Conservation (phyloP, 1,140 invertebrate species). For the Whitmania pigra region DNA sequence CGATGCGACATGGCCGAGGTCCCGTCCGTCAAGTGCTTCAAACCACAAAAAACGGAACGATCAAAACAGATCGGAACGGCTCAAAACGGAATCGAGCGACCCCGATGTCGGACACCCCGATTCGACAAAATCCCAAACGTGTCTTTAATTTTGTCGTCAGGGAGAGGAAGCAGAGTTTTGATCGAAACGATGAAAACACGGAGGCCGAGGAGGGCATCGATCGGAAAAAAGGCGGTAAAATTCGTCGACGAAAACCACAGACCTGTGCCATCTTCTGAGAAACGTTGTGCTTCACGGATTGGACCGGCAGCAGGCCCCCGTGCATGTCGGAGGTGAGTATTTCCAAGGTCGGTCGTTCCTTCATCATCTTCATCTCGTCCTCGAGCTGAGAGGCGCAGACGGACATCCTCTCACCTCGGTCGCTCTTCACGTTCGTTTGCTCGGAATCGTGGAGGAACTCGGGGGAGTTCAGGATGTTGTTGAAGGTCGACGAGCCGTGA, state of each 20-base stretch:
- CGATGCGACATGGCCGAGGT: too few species aligned
- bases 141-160: not conserved
- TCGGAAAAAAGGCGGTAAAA: not conserved
- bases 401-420: not conserved
- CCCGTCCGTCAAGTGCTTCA: too few species aligned
- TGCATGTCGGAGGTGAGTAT: not conserved
- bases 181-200: not conserved
- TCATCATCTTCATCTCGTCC: not conserved
- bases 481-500: not conserved
- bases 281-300: constrained; percentile 55
- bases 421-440: not conserved
- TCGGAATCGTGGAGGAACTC: not conserved
- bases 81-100: not conserved
- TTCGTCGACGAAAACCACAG: constrained; percentile 30
- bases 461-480: not conserved
- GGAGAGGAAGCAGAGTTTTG: not conserved
- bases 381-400: not conserved
- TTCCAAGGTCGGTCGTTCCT: not conserved
- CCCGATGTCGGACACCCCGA: not conserved
- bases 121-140: not conserved
- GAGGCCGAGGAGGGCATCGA: not conserved
- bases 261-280: constrained; percentile 64
- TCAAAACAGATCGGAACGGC: too few species aligned
- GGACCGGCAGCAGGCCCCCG: constrained; percentile 8
- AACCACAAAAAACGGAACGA: too few species aligned